Evolutionary conservation across 2,888 invertebrate species (phyloP).

Genomic region (Digitonthophagus gazella): DNA sequence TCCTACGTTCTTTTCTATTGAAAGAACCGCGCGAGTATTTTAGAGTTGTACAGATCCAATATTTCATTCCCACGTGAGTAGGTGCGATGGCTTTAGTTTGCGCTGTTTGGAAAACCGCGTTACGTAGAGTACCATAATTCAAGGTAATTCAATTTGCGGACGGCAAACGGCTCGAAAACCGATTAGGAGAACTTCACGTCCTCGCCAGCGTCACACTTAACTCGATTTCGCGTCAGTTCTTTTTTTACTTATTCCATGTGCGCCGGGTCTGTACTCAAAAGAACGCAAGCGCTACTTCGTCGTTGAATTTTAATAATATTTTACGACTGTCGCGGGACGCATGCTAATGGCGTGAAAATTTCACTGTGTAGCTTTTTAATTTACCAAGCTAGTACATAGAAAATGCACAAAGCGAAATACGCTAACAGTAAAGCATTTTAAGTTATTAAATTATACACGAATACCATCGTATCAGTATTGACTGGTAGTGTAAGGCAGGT

Average conservation of each 20-base stretch:
- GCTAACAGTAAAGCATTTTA: neutral
- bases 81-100: no score
- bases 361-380: constrained; percentile 15
- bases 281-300: neutral
- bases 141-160: neutral
- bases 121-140: neutral
- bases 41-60: no score
- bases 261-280: neutral
- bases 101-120: neutral
- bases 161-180: neutral
- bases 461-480: neutral
- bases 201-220: neutral
- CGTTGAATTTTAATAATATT: neutral
- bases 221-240: neutral
- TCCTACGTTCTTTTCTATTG: no score
- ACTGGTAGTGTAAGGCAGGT: neutral
- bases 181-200: neutral
- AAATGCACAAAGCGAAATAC: neutral
- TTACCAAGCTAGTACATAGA: neutral
- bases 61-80: no score
- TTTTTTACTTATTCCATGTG: neutral
- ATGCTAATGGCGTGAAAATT: constrained; percentile 13
- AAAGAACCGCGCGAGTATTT: no score
- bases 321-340: neutral
- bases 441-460: neutral